A percentile compares a stretch with the other conserved stretches of the same genome.
These are phyloP conservation scores for Lamellibrachia satsuma DNA, from an alignment of 2,888 invertebrate genomes.

Conservation along the genomic window DNA sequence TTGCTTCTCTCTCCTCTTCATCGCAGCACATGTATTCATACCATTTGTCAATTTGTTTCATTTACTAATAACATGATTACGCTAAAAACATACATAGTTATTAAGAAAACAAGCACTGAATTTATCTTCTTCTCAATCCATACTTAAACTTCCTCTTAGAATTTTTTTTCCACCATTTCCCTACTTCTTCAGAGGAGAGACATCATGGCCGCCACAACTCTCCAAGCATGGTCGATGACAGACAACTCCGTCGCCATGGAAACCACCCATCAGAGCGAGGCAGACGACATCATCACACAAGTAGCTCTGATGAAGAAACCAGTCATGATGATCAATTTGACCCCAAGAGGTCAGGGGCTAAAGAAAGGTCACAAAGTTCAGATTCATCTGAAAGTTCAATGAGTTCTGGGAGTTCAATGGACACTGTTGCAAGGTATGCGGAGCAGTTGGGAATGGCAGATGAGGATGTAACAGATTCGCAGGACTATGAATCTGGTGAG, in stretches of 20 bases:
- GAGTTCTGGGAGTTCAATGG: background rate
- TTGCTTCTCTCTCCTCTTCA: too few relatives aligned
- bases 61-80: too few relatives aligned
- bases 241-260: background rate
- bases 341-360: conserved; percentile 8
- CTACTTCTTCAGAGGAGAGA: background rate
- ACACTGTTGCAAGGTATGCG: background rate
- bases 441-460: background rate
- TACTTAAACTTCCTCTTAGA: too few relatives aligned
- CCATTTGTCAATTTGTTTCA: too few relatives aligned
- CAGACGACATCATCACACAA: background rate
- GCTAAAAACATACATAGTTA: too few relatives aligned
- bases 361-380: background rate
- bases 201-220: background rate
- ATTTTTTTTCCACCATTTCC: background rate
- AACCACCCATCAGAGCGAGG: background rate
- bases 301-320: background rate
- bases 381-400: background rate
- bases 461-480: background rate
- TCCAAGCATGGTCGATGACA: background rate
- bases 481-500: background rate
- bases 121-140: too few relatives aligned
- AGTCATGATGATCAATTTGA: background rate
- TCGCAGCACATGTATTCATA: too few relatives aligned
- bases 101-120: too few relatives aligned